Base-by-base conservation (phyloP, 2,888 invertebrate genomes). In the Andrena praecox region DNA sequence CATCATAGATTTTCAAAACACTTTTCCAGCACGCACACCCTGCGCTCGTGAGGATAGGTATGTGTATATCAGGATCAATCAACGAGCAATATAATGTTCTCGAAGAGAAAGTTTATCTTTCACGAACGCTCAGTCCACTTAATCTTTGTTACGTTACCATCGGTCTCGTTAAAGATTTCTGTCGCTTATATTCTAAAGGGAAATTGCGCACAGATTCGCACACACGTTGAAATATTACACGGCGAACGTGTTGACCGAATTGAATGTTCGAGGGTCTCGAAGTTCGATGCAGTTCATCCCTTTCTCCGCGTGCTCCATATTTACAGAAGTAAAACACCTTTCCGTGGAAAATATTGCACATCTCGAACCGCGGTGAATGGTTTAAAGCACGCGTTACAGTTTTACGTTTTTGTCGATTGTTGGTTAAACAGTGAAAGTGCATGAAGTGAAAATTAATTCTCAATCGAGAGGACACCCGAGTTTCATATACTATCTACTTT, bases 91-190 rank as follows among this genome's bases (percentile, higher is more conserved):
- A 54, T 60, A 62, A 77, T 79, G 62, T 48, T 24, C 56, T 10
- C 8, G 31, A 16, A 16, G 27, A 33, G 24, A n/a, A 60, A 31
- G 10, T 74, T 69, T 10, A 42, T 31, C 35, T 16, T 12, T 50
- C 48, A 60, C 16, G 52, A 73, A 64, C 56, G 50, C 2, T 52
- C 7, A 31, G 7, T 31, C 5, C 20, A 6, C 10, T 3, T 20
- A 48, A 73, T 24, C 50, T 70, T 24, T 20, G 16, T 31, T 48
- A 20, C 54, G 29, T 12, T 2, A 5, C 29, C 29, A 60, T 81
- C 56, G 64, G 33, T 77, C 78, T 70, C 27, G 52, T 71, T 54
- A 48, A 74, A 59, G 59, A 78, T 85, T 82, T 87, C 84, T 84
- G 79, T 82, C 80, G 75, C 80, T 79, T 77, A 74, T 78, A 74